Conservation (phyloP, 2,113 vertebrate species). For the Xyliphius kryptos region DNA sequence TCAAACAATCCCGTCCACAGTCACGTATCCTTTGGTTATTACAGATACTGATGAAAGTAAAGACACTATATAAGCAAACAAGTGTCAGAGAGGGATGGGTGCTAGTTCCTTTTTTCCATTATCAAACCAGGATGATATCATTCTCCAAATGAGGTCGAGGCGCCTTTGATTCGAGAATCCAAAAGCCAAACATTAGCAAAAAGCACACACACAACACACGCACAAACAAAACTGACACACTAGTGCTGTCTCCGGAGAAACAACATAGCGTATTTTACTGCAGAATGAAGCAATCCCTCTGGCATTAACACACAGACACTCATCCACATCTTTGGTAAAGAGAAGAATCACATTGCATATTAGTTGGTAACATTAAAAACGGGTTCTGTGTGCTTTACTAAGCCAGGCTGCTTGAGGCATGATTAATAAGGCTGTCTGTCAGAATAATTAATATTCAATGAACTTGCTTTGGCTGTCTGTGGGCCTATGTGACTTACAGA, state of each 20-base stretch:
- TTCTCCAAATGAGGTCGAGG: constrained; percentile 18
- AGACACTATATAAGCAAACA: not conserved
- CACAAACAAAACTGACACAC: constrained; percentile 13
- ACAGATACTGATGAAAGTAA: not conserved
- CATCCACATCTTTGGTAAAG: constrained; percentile 36
- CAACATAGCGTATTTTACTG: constrained; percentile 24
- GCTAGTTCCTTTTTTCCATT: constrained; percentile 5
- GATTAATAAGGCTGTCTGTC: constrained; percentile 45
- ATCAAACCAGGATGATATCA: constrained; percentile 21
- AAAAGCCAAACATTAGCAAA: constrained; percentile 29
- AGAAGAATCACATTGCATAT: constrained; percentile 34
- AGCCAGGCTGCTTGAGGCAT: constrained; percentile 33
- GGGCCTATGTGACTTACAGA: constrained; percentile 24
- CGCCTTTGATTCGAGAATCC: constrained; percentile 8
- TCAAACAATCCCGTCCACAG: no score
- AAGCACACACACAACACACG: constrained; percentile 20
- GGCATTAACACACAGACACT: constrained; percentile 21
- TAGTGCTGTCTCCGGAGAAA: constrained; percentile 26
- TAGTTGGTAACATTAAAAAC: constrained; percentile 38
- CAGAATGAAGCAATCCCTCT: constrained; percentile 27
- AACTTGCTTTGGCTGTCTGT: constrained; percentile 45
- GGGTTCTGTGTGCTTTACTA: constrained; percentile 36
- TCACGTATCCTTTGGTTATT: not conserved
- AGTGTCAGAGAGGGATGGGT: not conserved
- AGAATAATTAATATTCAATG: constrained; percentile 48